These are phyloP conservation scores for Poeciliopsis turneri DNA, from an alignment of 2,797 vertebrate species.

Conservation along the genomic window DNA sequence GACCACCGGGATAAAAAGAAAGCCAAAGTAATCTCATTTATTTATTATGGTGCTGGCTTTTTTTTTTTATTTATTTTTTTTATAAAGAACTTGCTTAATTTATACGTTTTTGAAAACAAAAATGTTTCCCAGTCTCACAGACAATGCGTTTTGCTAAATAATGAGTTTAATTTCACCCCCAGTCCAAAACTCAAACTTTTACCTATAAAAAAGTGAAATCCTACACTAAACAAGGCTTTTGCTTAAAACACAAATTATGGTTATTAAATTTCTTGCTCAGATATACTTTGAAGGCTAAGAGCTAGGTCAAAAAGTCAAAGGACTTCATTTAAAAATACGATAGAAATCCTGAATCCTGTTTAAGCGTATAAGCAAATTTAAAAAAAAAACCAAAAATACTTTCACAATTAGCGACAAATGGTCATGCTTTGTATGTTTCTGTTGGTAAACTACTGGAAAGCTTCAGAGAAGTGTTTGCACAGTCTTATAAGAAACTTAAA, in stretches of 20 bases:
- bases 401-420: background rate
- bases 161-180: background rate
- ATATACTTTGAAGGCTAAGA: background rate
- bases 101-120: background rate
- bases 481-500: background rate
- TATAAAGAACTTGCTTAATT: background rate
- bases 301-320: background rate
- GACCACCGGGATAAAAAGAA: background rate
- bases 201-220: background rate
- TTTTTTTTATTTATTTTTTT: background rate
- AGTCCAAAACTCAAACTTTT: background rate
- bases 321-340: background rate
- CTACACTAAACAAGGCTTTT: background rate
- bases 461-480: background rate
- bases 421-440: background rate
- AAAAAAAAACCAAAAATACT: background rate
- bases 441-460: background rate
- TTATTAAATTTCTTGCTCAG: background rate
- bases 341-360: background rate
- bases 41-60: background rate
- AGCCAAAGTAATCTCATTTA: background rate
- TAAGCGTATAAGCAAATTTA: too few species aligned
- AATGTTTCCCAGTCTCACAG: background rate
- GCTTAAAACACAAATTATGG: background rate
- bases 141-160: background rate